Evolutionary conservation across 92 coral and sea anemone genomes (phyloP), one percentile per base, ranked within the genome.

Genomic region (Epizoanthus fatuus): DNA sequence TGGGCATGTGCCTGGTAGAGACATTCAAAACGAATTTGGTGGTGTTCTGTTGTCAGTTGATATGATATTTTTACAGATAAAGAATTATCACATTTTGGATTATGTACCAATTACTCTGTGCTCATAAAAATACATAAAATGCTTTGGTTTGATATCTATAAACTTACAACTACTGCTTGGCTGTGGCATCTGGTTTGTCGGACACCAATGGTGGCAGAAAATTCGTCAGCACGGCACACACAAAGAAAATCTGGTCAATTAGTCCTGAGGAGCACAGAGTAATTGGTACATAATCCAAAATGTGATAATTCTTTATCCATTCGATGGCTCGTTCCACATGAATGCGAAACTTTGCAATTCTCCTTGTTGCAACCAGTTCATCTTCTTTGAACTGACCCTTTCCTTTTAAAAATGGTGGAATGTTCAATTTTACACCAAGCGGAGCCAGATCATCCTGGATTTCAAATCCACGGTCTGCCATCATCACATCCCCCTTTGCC

Each of bases 391-490:
- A 84, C 53, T 84, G 83, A 0, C 81, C 75, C 67, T 84, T 84
- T 32, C 89, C 84, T 62, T 73, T 84, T 58, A 84, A 29, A 38
- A 74, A 65, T n/a, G 79, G 87, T 22, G 85, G 88, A 49, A 89
- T 79, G 58, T 89, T 89, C 66, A 84, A 47, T 59, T 60, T 84
- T 25, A 89, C 82, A 13, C 81, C 82, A 16, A 83, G 20, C 6
- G 73, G 89, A 53, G 88, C 92, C 72, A 89, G 58, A 42, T 82
- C 87, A 56, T 89, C 89, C 38, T 89, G 89, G 20, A 83, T 83
- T 51, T 81, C 83, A n/a, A 88, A 88, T 45, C 88, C 92, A 20
- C 88, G 52, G 39, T 83, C 89, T 82, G 89, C 92, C 92, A 88
- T 84, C n/a, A 84, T 22, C 52, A 83, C 81, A 84, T 88, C 92